Percentiles rank a stretch among this genome's conserved stretches.
Evolutionary conservation across 2,113 vertebrate genomes (phyloP).

Genomic region (Phycodurus eques): DNA sequence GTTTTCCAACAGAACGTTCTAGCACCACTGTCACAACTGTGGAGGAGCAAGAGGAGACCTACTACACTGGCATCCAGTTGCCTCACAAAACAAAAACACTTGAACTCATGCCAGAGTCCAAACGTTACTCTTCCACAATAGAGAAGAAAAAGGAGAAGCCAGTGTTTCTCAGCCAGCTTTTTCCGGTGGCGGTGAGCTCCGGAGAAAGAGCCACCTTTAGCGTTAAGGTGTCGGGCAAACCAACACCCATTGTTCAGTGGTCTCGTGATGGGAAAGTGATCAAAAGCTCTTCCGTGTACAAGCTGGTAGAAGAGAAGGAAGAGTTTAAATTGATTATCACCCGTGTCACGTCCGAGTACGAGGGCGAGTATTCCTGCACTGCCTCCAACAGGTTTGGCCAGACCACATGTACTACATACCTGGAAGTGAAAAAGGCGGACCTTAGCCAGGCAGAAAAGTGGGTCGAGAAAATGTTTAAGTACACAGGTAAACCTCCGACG

Average conservation of each 20-base stretch:
- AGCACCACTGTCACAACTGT: conserved; percentile 82
- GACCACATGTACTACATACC: conserved; percentile 75
- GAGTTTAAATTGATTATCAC: conserved; percentile 83
- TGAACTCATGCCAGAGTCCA: conserved; percentile 87
- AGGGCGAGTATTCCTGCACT: conserved; percentile 83
- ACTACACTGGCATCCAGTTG: conserved; percentile 80
- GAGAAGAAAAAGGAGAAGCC: conserved; percentile 80
- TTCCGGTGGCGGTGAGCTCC: conserved; percentile 67
- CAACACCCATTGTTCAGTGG: conserved; percentile 85
- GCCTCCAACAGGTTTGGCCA: conserved; percentile 81
- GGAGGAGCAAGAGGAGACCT: conserved; percentile 80
- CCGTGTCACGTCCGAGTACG: conserved; percentile 72
- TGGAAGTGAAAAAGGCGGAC: conserved; percentile 74
- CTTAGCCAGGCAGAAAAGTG: conserved; percentile 64
- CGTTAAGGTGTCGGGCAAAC: conserved; percentile 78
- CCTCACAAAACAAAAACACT: conserved; percentile 82
- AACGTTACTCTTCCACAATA: conserved; percentile 76
- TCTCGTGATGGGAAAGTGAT: conserved; percentile 79
- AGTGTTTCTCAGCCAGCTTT: conserved; percentile 79
- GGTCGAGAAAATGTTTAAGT: conserved; percentile 74
- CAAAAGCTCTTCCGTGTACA: conserved; percentile 72
- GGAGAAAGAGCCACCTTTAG: conserved; percentile 82
- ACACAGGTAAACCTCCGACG: conserved; percentile 71
- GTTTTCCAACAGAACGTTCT: conserved; percentile 83
- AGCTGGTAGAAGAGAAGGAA: conserved; percentile 78